Conservation (phyloP, 2,888 invertebrate species). For the Torymus auratus region DNA sequence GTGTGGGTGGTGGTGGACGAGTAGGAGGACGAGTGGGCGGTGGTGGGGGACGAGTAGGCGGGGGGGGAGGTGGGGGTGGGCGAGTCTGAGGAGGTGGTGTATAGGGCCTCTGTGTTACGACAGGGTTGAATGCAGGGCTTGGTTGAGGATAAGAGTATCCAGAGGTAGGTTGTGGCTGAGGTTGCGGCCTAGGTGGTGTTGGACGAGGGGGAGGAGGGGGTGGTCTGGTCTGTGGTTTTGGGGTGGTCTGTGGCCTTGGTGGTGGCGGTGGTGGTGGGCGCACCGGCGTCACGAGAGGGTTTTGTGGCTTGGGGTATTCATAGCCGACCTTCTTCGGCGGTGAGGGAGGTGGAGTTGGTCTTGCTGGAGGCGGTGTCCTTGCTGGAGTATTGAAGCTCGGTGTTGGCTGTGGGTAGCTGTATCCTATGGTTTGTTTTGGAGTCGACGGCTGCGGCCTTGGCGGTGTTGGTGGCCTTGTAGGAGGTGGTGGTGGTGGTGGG, state of each 20-base stretch:
- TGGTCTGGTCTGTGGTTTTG: slow-evolving; percentile 27
- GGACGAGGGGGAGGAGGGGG: slow-evolving; percentile 46
- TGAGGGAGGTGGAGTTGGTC: slow-evolving; percentile 41
- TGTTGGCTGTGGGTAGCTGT: slow-evolving; percentile 1
- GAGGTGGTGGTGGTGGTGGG: slow-evolving; percentile 59
- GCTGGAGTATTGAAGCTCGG: neutral
- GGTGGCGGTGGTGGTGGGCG: slow-evolving; percentile 32
- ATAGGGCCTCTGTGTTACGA: neutral
- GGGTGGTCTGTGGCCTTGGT: neutral
- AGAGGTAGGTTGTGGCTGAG: slow-evolving; percentile 20
- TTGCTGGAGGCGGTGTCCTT: slow-evolving; percentile 21
- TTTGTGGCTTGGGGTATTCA: too few species aligned
- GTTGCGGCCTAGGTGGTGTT: slow-evolving; percentile 12
- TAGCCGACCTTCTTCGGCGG: too few species aligned
- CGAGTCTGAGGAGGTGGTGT: slow-evolving; percentile 38
- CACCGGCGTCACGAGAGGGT: too few species aligned
- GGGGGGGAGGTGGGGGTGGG: slow-evolving; percentile 48
- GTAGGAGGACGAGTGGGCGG: slow-evolving; percentile 67
- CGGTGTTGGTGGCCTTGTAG: slow-evolving; percentile 45
- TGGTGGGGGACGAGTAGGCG: slow-evolving; percentile 63
- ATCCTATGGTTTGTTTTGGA: neutral
- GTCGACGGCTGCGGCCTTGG: too few species aligned
- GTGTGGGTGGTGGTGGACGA: slow-evolving; percentile 3
- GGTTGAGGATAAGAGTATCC: slow-evolving; percentile 44
- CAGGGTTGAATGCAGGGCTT: slow-evolving; percentile 1